A percentile compares a stretch with the other conserved stretches of the same genome.
phyloP scores from a whole-genome alignment of 2,888 invertebrate species.

The Polydesmus complanatus region DNA sequence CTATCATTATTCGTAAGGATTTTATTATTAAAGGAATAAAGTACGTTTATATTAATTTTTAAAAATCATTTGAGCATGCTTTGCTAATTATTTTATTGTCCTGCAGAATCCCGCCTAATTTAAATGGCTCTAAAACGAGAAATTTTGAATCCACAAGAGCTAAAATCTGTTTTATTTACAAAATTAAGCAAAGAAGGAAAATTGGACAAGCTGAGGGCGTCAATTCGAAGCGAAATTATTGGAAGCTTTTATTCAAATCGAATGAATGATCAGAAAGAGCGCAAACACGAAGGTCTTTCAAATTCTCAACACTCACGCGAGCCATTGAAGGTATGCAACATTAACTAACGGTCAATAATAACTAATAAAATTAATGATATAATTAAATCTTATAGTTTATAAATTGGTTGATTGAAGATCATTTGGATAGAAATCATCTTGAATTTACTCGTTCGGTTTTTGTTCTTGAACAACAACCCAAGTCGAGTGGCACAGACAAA shows the following conservation, averaged over 20 bases:
- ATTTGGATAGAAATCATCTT: background rate
- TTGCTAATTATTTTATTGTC: too few relatives aligned
- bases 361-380: background rate
- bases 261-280: background rate
- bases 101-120: too few relatives aligned
- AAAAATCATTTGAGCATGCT: too few relatives aligned
- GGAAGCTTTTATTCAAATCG: background rate
- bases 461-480: background rate
- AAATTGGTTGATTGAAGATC: constrained; percentile 3
- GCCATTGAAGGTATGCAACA: too few relatives aligned
- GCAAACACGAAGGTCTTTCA: too few relatives aligned
- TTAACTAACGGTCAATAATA: too few relatives aligned
- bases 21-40: too few relatives aligned
- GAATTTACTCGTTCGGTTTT: constrained; percentile 1
- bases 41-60: too few relatives aligned
- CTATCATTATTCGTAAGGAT: too few relatives aligned
- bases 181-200: background rate
- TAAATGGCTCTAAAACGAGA: background rate
- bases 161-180: background rate
- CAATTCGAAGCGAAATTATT: background rate
- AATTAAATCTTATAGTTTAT: background rate
- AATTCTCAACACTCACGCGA: too few relatives aligned
- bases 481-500: background rate
- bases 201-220: background rate
- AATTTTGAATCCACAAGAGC: background rate